These are phyloP conservation scores for Anguilla obscura DNA, from an alignment of 2,797 vertebrate species.

Conservation along the genomic window DNA sequence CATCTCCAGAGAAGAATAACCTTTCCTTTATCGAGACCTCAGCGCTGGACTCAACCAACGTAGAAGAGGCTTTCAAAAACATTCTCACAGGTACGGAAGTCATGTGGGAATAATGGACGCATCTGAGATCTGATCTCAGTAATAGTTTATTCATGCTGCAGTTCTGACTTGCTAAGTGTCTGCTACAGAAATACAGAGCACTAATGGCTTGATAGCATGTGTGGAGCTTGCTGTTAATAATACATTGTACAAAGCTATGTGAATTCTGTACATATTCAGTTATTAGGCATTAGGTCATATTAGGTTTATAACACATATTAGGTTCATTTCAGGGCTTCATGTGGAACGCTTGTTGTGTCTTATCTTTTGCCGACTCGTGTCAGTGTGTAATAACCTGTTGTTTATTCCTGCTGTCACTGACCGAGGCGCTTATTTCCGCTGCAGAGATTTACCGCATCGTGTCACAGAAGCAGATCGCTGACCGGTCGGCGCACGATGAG, in stretches of 20 bases:
- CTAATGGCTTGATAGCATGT: background rate
- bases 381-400: background rate
- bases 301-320: background rate
- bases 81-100: conserved; percentile 86
- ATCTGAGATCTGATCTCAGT: background rate
- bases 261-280: background rate
- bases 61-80: conserved; percentile 97
- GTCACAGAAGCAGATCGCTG: conserved; percentile 79
- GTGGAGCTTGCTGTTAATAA: background rate
- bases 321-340: background rate
- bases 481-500: conserved; percentile 76
- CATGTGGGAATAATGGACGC: background rate
- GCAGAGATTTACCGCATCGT: conserved; percentile 81
- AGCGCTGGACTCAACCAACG: conserved; percentile 95
- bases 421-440: conserved; percentile 10
- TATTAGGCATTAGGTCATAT: background rate
- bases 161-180: background rate
- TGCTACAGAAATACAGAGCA: background rate
- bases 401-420: background rate
- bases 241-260: background rate
- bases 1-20: conserved; percentile 88
- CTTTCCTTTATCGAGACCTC: conserved; percentile 98
- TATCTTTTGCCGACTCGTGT: background rate
- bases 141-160: background rate
- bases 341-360: background rate